These are phyloP conservation scores for Fistularia tabacaria DNA, from an alignment of 2,797 vertebrate species.

Conservation along the genomic window DNA sequence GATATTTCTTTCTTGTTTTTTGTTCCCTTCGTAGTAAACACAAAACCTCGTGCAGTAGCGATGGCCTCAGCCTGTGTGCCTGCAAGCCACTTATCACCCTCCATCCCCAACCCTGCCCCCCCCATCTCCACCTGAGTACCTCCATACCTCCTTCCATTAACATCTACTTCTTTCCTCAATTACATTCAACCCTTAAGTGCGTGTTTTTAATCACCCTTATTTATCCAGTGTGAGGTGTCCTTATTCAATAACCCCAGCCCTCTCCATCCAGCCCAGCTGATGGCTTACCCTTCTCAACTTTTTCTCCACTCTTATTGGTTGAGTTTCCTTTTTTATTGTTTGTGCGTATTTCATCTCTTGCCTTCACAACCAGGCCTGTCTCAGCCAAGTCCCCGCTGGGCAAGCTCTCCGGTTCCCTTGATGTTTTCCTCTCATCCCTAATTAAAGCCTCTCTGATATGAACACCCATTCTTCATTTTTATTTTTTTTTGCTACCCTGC, in stretches of 20 bases:
- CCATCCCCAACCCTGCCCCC: constrained; percentile 22
- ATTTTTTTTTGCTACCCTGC: constrained; percentile 19
- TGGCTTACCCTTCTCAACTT: constrained; percentile 34
- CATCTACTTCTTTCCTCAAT: constrained; percentile 31
- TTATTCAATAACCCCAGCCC: constrained; percentile 35
- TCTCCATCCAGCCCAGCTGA: constrained; percentile 33
- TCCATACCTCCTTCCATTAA: constrained; percentile 24
- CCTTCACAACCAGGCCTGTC: constrained; percentile 7
- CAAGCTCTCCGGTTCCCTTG: constrained; percentile 20
- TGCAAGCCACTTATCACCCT: constrained; percentile 68
- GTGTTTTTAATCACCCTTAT: constrained; percentile 62
- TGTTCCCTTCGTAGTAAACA: constrained; percentile 9
- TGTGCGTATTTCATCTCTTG: constrained; percentile 24
- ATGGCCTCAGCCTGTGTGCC: constrained; percentile 43
- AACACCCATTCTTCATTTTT: constrained; percentile 39
- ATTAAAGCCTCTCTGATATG: constrained; percentile 56
- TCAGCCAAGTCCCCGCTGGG: constrained; percentile 10
- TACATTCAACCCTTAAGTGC: constrained; percentile 34
- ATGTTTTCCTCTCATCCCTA: constrained; percentile 49
- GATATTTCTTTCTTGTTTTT: constrained; percentile 44
- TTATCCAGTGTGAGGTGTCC: constrained; percentile 49
- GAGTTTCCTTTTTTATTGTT: constrained; percentile 5
- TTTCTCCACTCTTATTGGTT: too few relatives aligned
- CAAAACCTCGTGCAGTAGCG: constrained; percentile 38
- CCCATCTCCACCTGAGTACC: constrained; percentile 32